Conservation (phyloP, 2,113 vertebrate genomes). For the Limanda limanda region DNA sequence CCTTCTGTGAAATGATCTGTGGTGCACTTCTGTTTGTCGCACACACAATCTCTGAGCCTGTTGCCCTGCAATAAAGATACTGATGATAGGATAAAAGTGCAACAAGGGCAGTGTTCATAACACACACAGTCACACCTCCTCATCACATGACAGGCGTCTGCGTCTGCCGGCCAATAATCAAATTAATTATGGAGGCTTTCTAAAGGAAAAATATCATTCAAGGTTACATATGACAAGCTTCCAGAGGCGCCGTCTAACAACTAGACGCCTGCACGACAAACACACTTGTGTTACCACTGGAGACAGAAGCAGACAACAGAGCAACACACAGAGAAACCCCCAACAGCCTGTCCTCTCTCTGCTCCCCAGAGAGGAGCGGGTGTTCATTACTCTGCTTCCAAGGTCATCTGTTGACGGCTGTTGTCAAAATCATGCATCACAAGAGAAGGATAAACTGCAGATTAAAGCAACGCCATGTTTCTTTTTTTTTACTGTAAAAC, state of each 20-base stretch:
- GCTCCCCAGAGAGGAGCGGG: background rate
- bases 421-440: constrained; percentile 39
- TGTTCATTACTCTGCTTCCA: background rate
- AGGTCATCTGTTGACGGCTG: constrained; percentile 17
- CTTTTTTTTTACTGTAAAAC: no score
- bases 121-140: constrained; percentile 3
- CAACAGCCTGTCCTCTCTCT: constrained; percentile 22
- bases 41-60: background rate
- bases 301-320: constrained; percentile 35
- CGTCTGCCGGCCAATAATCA: background rate
- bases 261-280: background rate
- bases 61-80: background rate
- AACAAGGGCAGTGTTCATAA: background rate
- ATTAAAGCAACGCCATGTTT: background rate
- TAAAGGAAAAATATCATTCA: background rate
- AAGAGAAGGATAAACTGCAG: constrained; percentile 1
- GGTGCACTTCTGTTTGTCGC: background rate
- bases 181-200: background rate
- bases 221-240: background rate
- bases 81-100: constrained; percentile 1
- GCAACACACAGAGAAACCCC: constrained; percentile 30
- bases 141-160: constrained; percentile 14
- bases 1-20: background rate
- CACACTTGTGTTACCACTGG: constrained; percentile 2
- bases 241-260: background rate